Evolutionary conservation across 2,797 vertebrate genomes (phyloP).

Genomic region (Eremophila alpestris): DNA sequence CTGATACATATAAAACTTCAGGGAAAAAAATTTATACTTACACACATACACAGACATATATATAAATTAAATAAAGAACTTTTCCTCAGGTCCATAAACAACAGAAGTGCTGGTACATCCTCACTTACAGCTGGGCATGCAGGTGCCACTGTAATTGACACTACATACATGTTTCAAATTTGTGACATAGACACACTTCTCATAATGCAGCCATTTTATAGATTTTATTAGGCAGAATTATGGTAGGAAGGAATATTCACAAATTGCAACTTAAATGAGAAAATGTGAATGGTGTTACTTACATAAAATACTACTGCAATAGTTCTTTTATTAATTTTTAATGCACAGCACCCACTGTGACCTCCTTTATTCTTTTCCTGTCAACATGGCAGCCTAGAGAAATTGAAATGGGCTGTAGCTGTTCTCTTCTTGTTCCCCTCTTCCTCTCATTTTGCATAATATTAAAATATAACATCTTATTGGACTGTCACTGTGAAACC

Average conservation of each 20-base stretch:
- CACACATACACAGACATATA: accelerated
- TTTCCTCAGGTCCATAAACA: slow-evolving; percentile 3
- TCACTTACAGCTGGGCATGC: slow-evolving; percentile 18
- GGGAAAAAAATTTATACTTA: neutral
- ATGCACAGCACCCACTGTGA: slow-evolving; percentile 78
- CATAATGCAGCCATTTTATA: slow-evolving; percentile 61
- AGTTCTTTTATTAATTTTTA: slow-evolving; percentile 86
- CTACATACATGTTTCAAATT: slow-evolving; percentile 46
- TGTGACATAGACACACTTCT: slow-evolving; percentile 58
- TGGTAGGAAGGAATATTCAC: slow-evolving; percentile 69
- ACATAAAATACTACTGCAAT: slow-evolving; percentile 83
- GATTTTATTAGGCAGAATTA: slow-evolving; percentile 74
- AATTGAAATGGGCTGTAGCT: slow-evolving; percentile 72
- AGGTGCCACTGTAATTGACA: slow-evolving; percentile 45
- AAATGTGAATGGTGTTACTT: slow-evolving; percentile 70
- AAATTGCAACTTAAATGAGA: slow-evolving; percentile 74
- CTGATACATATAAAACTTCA: neutral
- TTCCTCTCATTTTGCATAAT: slow-evolving; percentile 34
- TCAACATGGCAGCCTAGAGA: slow-evolving; percentile 76
- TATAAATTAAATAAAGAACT: slow-evolving; percentile 11
- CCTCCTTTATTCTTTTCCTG: slow-evolving; percentile 74
- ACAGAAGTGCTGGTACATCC: slow-evolving; percentile 30
- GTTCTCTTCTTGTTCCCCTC: slow-evolving; percentile 18
- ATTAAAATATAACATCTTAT: slow-evolving; percentile 48
- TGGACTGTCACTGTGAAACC: slow-evolving; percentile 51